Conservation (phyloP, 2,113 vertebrate genomes). For the Sus scrofa region DNA sequence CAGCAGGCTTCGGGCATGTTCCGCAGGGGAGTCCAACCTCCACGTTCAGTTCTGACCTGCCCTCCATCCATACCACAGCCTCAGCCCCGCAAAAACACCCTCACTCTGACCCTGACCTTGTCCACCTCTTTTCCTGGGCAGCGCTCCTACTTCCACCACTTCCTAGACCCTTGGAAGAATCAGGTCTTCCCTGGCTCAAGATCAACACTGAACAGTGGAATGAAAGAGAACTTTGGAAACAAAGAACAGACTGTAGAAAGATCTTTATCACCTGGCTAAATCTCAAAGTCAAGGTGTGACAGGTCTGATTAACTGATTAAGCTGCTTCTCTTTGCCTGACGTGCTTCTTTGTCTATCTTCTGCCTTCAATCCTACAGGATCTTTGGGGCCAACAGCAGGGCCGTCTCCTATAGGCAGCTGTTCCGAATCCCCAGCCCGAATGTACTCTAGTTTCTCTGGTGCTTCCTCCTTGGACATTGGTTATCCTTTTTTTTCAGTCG, state of each 20-base stretch:
- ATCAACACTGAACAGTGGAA: background rate
- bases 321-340: background rate
- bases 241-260: background rate
- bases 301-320: background rate
- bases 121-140: background rate
- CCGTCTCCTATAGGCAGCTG: background rate
- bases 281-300: slow-evolving; percentile 47
- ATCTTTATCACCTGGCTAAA: slow-evolving; percentile 29
- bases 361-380: background rate
- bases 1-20: background rate
- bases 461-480: fast-evolving
- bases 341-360: background rate
- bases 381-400: background rate
- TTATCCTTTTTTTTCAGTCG: too few relatives aligned
- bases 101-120: background rate
- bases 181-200: background rate
- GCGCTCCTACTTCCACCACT: background rate
- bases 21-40: background rate
- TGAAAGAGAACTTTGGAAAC: slow-evolving; percentile 54
- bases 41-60: background rate
- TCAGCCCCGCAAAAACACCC: fast-evolving
- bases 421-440: background rate
- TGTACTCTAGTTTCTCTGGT: background rate
- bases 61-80: background rate
- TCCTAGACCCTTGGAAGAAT: background rate